Percentiles rank a stretch among this genome's conserved stretches.
Conservation (phyloP, 2,797 vertebrate species). For the Rhodeus uyekii region DNA sequence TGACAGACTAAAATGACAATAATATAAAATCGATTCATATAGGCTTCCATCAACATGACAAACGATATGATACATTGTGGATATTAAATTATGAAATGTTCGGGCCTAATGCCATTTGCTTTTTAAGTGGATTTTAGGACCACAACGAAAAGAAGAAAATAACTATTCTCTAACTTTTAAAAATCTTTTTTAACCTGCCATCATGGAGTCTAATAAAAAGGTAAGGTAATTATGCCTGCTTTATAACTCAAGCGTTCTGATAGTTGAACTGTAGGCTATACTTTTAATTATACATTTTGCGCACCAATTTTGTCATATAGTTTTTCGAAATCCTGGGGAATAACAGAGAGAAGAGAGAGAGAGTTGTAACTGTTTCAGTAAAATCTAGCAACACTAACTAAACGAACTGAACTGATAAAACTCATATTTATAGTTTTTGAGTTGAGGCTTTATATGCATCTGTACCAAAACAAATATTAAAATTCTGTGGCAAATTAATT, state of each 20-base stretch:
- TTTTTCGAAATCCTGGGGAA: neutral
- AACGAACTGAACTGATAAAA: neutral
- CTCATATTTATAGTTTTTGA: neutral
- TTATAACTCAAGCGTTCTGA: neutral
- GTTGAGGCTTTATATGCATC: neutral
- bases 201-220: constrained; percentile 72
- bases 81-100: neutral
- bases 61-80: neutral
- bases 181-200: neutral
- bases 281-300: neutral
- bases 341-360: neutral
- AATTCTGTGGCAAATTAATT: neutral
- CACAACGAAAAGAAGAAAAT: neutral
- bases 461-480: neutral
- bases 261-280: neutral
- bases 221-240: constrained; percentile 56
- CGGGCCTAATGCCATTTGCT: neutral
- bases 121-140: neutral
- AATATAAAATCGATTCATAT: neutral
- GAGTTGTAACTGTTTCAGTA: neutral
- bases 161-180: neutral
- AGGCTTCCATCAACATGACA: neutral
- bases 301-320: neutral
- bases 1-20: neutral
- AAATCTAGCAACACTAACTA: neutral